phyloP scores from a whole-genome alignment of 2,797 vertebrate genomes.

The Aulostomus chinensis region DNA sequence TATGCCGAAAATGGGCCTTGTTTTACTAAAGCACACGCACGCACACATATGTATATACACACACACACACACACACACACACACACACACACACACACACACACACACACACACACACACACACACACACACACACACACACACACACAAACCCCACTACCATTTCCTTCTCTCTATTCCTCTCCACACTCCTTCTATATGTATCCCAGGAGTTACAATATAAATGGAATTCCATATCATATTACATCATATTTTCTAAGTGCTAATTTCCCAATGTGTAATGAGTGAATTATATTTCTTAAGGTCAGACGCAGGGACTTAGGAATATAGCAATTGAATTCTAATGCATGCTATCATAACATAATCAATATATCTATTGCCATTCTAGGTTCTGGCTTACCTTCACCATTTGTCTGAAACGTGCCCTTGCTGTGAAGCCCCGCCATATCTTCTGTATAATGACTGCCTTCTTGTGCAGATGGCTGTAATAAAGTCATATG shows the following conservation, averaged over 20 bases:
- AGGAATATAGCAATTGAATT: slow-evolving; percentile 80
- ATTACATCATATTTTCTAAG: slow-evolving; percentile 76
- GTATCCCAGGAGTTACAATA: slow-evolving; percentile 56
- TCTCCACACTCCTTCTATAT: slow-evolving; percentile 35
- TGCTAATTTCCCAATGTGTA: slow-evolving; percentile 78
- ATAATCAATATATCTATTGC: slow-evolving; percentile 81
- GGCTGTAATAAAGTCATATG: slow-evolving; percentile 77
- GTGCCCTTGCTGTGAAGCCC: slow-evolving; percentile 84
- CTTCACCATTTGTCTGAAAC: slow-evolving; percentile 85
- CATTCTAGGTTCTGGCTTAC: slow-evolving; percentile 79
- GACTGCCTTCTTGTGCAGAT: slow-evolving; percentile 81
- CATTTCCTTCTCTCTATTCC: slow-evolving; percentile 40
- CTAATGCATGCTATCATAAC: slow-evolving; percentile 80
- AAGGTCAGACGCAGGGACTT: slow-evolving; percentile 77
- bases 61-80: slow-evolving; percentile 17
- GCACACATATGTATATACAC: slow-evolving; percentile 31
- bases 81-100: slow-evolving; percentile 23
- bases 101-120: slow-evolving; percentile 22
- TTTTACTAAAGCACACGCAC: slow-evolving; percentile 68
- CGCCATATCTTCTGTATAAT: slow-evolving; percentile 93
- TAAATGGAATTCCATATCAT: slow-evolving; percentile 73
- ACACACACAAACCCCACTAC: slow-evolving; percentile 19
- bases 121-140: slow-evolving; percentile 16
- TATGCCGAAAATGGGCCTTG: slow-evolving; percentile 83
- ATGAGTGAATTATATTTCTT: slow-evolving; percentile 80